Conservation (phyloP, 2,113 vertebrate species). For the Pygoscelis adeliae region DNA sequence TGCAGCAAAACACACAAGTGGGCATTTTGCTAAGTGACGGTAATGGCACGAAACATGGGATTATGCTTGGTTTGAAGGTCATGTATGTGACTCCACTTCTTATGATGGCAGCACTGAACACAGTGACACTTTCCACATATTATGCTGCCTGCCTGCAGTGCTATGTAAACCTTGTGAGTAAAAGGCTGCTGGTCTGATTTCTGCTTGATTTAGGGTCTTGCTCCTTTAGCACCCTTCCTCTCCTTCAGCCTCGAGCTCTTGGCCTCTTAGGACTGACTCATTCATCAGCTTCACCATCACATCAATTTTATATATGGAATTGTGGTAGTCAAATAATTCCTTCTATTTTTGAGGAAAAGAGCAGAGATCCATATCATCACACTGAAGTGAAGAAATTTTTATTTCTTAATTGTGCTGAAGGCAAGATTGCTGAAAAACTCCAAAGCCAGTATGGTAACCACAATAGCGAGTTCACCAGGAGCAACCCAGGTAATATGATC, state of each 20-base stretch:
- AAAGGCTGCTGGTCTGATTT: not conserved
- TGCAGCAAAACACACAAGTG: not conserved
- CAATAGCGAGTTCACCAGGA: fast-evolving
- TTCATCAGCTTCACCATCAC: not conserved
- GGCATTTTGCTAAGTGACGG: not conserved
- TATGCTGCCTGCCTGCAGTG: not conserved
- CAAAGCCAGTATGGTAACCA: not conserved
- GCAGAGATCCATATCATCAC: not conserved
- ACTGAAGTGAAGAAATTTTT: not conserved
- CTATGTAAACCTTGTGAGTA: not conserved
- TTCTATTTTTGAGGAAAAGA: not conserved
- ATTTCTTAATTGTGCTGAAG: not conserved
- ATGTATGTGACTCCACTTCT: not conserved
- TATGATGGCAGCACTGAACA: not conserved
- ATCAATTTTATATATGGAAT: not conserved
- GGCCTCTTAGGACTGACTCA: not conserved
- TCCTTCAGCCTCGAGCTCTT: no score
- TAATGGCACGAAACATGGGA: fast-evolving
- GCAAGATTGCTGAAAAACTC: not conserved
- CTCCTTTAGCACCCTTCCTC: not conserved
- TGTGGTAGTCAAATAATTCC: not conserved
- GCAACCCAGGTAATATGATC: not conserved
- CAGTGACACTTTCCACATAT: not conserved
- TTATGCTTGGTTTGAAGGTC: not conserved
- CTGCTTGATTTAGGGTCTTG: not conserved